These are phyloP conservation scores for Zaprionus africanus DNA, from an alignment of 1,140 invertebrate species.

Conservation along the genomic window DNA sequence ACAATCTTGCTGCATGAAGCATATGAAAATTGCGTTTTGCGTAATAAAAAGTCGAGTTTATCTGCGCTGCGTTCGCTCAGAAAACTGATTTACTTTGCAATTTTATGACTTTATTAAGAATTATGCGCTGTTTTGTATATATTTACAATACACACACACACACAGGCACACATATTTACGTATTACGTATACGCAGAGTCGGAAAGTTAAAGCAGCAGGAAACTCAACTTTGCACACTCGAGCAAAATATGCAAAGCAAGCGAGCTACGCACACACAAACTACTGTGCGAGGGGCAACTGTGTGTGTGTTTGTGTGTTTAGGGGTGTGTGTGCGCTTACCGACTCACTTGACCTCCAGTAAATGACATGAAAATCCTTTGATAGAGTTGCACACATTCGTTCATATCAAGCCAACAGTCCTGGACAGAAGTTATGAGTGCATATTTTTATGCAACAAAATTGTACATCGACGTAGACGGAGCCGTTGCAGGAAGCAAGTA, in stretches of 20 bases:
- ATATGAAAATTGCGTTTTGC: conserved; percentile 71
- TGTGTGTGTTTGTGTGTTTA: conserved; percentile 3
- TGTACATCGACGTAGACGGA: conserved; percentile 20
- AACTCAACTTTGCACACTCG: conserved; percentile 32
- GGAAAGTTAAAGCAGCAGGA: conserved; percentile 48
- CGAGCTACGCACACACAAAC: conserved; percentile 33
- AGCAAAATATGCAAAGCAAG: conserved; percentile 35
- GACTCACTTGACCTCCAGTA: conserved; percentile 64
- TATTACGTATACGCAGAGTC: conserved; percentile 5
- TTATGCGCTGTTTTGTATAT: conserved; percentile 73
- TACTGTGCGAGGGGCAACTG: background rate
- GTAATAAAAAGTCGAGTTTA: conserved; percentile 71
- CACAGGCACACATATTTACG: conserved; percentile 20
- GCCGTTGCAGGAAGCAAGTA: background rate
- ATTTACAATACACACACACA: conserved; percentile 57
- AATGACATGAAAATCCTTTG: conserved; percentile 72
- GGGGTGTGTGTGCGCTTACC: conserved; percentile 5
- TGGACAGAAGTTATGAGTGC: conserved; percentile 64
- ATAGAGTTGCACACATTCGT: conserved; percentile 65
- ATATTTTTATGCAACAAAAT: conserved; percentile 64
- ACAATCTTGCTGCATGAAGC: conserved; percentile 54
- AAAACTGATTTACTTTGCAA: conserved; percentile 75
- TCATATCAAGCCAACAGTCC: conserved; percentile 56
- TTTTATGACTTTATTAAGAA: conserved; percentile 75
- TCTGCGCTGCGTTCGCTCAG: conserved; percentile 54